These are phyloP conservation scores for Spea bombifrons DNA, from an alignment of 2,113 vertebrate species.

Conservation along the genomic window DNA sequence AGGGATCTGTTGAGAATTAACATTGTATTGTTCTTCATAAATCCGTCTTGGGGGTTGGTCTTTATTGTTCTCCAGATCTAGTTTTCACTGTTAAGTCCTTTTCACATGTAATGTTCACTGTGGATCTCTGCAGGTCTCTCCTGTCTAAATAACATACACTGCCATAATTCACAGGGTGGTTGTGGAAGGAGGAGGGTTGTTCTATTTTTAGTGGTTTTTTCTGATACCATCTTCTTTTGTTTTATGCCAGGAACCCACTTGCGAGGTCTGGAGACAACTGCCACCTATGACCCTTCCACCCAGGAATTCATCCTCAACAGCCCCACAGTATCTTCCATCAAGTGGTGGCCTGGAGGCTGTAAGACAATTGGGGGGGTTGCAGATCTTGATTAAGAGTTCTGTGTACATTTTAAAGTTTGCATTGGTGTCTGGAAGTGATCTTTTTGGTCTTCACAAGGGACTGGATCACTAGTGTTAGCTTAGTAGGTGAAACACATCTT, in stretches of 20 bases:
- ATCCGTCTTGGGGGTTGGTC: no score
- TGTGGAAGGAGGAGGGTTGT: background rate
- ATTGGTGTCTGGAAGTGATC: no score
- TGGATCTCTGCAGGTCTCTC: slow-evolving; percentile 8
- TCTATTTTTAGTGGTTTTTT: background rate
- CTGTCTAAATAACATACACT: background rate
- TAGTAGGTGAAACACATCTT: no score
- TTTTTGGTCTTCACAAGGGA: no score
- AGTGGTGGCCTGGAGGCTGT: slow-evolving; percentile 99
- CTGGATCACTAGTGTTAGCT: no score
- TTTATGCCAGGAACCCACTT: slow-evolving; percentile 82
- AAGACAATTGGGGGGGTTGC: slow-evolving; percentile 58
- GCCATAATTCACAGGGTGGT: background rate
- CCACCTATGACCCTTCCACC: slow-evolving; percentile 86
- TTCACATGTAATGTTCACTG: no score
- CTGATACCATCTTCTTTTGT: background rate
- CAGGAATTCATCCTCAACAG: slow-evolving; percentile 95
- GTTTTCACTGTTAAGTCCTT: no score
- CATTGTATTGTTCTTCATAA: background rate
- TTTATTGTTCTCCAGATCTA: no score
- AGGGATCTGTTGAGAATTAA: background rate
- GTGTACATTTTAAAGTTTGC: no score
- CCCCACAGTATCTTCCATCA: slow-evolving; percentile 94
- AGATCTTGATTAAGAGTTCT: no score
- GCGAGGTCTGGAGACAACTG: slow-evolving; percentile 91